These are phyloP conservation scores for Grallaria varia DNA, from an alignment of 2,113 vertebrate genomes.

Conservation along the genomic window DNA sequence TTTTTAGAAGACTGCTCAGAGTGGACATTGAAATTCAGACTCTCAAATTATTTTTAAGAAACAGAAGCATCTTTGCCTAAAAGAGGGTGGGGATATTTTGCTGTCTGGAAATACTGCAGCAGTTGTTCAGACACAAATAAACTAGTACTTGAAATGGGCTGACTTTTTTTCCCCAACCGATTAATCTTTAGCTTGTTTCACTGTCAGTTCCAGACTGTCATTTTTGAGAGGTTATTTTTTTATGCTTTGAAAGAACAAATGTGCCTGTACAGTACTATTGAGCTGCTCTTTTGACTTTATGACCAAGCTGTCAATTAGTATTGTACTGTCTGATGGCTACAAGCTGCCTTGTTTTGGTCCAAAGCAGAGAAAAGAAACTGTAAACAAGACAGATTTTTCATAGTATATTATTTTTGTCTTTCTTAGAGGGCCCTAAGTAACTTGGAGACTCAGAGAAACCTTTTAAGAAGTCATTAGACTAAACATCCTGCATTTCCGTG, in stretches of 20 bases:
- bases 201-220: not conserved
- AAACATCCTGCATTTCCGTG: not conserved
- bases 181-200: not conserved
- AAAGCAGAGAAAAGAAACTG: not conserved
- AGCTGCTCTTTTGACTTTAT: constrained; percentile 6
- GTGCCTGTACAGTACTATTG: not conserved
- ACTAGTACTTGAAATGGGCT: not conserved
- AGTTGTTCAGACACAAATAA: not conserved
- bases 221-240: constrained; percentile 14
- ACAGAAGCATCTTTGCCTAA: not conserved
- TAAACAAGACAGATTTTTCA: not conserved
- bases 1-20: not conserved
- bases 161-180: not conserved
- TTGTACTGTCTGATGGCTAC: not conserved
- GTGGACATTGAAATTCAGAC: not conserved
- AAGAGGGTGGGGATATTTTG: not conserved
- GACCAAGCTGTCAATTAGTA: constrained; percentile 20
- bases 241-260: not conserved
- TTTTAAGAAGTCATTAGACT: constrained; percentile 1
- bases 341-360: not conserved
- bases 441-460: not conserved
- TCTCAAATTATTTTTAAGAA: not conserved
- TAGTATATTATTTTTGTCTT: not conserved
- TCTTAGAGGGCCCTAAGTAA: not conserved
- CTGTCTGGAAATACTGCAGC: not conserved